Evolutionary conservation across 2,113 vertebrate genomes (phyloP).

Genomic region (Oncorhynchus clarkii): DNA sequence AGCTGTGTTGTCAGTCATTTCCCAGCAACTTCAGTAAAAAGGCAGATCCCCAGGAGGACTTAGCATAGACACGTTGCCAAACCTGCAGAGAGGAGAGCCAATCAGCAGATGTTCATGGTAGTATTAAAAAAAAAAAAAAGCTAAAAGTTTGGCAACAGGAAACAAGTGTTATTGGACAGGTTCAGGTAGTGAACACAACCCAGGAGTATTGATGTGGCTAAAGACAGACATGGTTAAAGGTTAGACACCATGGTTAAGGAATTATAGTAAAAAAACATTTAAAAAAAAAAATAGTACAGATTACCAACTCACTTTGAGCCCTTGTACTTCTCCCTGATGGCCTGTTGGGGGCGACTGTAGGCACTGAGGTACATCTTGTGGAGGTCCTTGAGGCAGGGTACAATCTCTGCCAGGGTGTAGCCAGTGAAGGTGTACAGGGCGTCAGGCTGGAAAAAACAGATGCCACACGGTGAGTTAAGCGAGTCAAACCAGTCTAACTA

Average conservation of each 20-base stretch:
- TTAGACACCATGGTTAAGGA: too few relatives aligned
- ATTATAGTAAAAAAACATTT: too few relatives aligned
- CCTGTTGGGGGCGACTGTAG: constrained; percentile 76
- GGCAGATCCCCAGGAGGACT: constrained; percentile 53
- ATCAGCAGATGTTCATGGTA: too few relatives aligned
- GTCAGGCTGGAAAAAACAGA: constrained; percentile 75
- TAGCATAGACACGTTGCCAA: constrained; percentile 56
- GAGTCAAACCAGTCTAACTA: too few relatives aligned
- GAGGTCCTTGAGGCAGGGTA: constrained; percentile 82
- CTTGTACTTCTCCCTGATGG: constrained; percentile 86
- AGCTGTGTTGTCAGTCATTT: constrained; percentile 27
- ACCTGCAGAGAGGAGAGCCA: constrained; percentile 45
- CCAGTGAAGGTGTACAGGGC: constrained; percentile 81
- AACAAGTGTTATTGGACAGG: not conserved
- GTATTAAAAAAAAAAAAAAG: too few relatives aligned
- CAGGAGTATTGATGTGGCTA: too few relatives aligned
- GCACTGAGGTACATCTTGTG: constrained; percentile 77
- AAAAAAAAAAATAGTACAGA: too few relatives aligned
- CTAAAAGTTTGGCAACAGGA: not conserved
- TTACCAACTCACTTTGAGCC: constrained; percentile 76
- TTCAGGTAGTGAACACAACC: too few relatives aligned
- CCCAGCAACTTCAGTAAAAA: constrained; percentile 20
- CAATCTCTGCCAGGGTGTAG: constrained; percentile 82
- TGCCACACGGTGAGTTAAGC: constrained; percentile 37
- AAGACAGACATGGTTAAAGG: too few relatives aligned